phyloP scores from a whole-genome alignment of 2,797 vertebrate genomes.

The Decapterus maruadsi region DNA sequence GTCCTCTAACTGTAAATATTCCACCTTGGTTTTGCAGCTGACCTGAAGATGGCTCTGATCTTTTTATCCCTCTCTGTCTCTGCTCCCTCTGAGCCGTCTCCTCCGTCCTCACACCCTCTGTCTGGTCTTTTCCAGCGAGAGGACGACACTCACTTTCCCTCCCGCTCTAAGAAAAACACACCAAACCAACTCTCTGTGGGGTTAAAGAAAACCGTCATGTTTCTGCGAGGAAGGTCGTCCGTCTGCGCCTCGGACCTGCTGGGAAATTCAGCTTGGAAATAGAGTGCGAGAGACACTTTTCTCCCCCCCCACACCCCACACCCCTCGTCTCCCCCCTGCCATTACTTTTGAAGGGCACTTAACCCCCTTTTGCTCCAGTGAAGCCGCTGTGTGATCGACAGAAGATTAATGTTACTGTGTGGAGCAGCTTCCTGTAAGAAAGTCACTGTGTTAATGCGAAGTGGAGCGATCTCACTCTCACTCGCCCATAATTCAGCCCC shows the following conservation, averaged over 20 bases:
- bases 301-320: neutral
- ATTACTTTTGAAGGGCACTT: conserved; percentile 68
- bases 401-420: conserved; percentile 50
- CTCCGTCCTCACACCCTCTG: neutral
- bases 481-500: conserved; percentile 16
- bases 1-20: too few species aligned
- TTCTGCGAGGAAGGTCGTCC: conserved; percentile 10
- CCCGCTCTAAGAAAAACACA: neutral
- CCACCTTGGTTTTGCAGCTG: too few species aligned
- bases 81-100: neutral
- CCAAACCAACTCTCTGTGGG: neutral
- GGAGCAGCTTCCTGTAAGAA: conserved; percentile 50
- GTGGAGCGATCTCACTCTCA: neutral
- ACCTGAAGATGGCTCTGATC: neutral
- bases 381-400: conserved; percentile 58
- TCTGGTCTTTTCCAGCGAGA: neutral
- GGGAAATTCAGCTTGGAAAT: conserved; percentile 45
- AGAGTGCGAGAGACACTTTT: conserved; percentile 20
- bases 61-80: neutral
- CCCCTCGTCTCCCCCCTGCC: conserved; percentile 5
- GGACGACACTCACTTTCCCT: neutral
- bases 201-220: neutral
- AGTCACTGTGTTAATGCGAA: conserved; percentile 32
- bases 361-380: conserved; percentile 70
- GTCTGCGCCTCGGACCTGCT: conserved; percentile 26